These are phyloP conservation scores for Oostethus manadensis DNA, from an alignment of 2,113 vertebrate species.

Conservation along the genomic window DNA sequence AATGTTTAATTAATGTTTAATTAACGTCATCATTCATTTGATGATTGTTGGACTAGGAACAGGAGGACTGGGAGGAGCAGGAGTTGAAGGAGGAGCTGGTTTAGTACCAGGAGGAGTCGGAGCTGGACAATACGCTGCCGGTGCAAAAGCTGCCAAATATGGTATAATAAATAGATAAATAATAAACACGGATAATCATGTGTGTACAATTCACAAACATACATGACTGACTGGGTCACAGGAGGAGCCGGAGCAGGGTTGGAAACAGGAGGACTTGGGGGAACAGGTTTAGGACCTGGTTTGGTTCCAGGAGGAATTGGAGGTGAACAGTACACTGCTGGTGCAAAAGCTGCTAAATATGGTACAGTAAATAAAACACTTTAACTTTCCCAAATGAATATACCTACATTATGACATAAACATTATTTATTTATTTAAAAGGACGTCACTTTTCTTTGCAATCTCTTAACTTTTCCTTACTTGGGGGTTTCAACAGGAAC, in stretches of 20 bases:
- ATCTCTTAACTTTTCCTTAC: too few relatives aligned
- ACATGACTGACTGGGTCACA: background rate
- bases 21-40: background rate
- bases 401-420: too few relatives aligned
- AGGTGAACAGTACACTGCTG: conserved; percentile 1
- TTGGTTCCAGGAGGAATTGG: background rate
- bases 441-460: too few relatives aligned
- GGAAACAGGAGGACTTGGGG: conserved; percentile 14
- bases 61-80: conserved; percentile 1
- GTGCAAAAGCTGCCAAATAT: background rate
- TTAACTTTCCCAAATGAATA: background rate
- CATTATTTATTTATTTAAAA: too few relatives aligned
- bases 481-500: background rate
- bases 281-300: background rate
- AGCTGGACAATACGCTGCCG: background rate
- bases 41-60: background rate
- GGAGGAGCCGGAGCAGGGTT: conserved; percentile 26
- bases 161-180: background rate
- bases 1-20: background rate
- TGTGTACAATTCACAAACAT: background rate
- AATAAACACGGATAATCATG: too few relatives aligned
- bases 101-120: conserved; percentile 11
- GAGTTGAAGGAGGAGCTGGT: conserved; percentile 8
- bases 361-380: background rate
- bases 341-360: conserved; percentile 23